These are phyloP conservation scores for Chaetops frenatus DNA, from an alignment of 2,113 vertebrate species.

Conservation along the genomic window DNA sequence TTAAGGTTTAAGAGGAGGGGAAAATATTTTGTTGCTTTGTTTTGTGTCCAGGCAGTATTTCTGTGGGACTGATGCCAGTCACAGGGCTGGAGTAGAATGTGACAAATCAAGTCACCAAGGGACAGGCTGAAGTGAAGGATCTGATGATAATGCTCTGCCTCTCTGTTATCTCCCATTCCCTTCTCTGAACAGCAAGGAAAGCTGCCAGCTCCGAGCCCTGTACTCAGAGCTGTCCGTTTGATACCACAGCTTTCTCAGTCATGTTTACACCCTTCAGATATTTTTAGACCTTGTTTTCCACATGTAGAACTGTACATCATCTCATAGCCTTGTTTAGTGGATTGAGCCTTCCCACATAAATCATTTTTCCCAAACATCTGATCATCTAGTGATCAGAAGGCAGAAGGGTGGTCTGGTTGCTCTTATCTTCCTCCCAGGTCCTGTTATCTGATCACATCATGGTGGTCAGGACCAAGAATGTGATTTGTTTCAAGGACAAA, in stretches of 20 bases:
- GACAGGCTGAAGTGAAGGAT: background rate
- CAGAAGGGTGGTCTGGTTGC: background rate
- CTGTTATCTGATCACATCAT: background rate
- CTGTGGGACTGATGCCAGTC: background rate
- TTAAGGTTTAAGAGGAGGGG: background rate
- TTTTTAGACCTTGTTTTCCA: conserved; percentile 10
- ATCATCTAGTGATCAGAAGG: conserved; percentile 22
- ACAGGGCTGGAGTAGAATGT: rapidly evolving
- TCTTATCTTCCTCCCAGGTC: background rate
- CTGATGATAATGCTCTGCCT: background rate
- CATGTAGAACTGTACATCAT: background rate
- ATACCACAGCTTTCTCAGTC: conserved; percentile 14
- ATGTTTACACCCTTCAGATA: conserved; percentile 59
- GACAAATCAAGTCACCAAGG: background rate
- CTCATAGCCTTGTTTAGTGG: background rate
- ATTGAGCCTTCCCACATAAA: conserved; percentile 44
- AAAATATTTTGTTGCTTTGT: background rate
- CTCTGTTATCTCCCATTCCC: background rate
- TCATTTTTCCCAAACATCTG: conserved; percentile 8
- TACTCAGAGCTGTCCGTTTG: background rate
- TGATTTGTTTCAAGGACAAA: background rate
- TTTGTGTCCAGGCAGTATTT: background rate
- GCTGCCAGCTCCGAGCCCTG: background rate
- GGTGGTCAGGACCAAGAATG: background rate
- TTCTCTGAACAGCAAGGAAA: background rate